Base-by-base conservation (phyloP, 2,888 invertebrate species). In the Heliconius cydno region DNA sequence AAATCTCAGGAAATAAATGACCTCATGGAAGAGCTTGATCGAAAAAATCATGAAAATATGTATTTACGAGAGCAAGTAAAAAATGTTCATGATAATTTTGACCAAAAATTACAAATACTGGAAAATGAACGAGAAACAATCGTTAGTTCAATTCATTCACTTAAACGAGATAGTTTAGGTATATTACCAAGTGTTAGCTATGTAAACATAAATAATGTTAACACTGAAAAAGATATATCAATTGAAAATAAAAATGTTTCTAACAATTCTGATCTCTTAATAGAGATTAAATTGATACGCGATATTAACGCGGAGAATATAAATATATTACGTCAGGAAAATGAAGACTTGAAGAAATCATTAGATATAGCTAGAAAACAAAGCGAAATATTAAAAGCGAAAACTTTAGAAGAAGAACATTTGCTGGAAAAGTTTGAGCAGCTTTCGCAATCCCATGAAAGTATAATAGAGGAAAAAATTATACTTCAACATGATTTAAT, bases 121-220 rank as follows among this genome's bases (percentile, higher is more conserved):
- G 87, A 91, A 82, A 88, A 84, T 81, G 92, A 93, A 86, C 92
- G 90, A 81, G 79, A 83, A 74, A 82, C 88, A 78, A 86, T 87
- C 22, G 77, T 90, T 2, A 85, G 85, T 73, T 89, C 89, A 22
- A 82, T 93, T 63, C 85, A 90, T 60, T 73, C 90, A 79, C 90
- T 90, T 22, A 89, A 85, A 82, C 87, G 88, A 83, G 92, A 94
- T 85, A 94, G 93, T 83, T 84, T 88, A 81, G 90, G 91, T 80
- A 81, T 93, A 80, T 81, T 92, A 25, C 84, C 89, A 79, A 91
- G 88, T 84, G 84, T 91, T 5, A 90, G 88, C 82, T 89, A 88
- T 79, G 86, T 89, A 80, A 84, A 88, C 19, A 78, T 86, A 6
- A 72, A 87, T 52, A 46, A 81, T 63, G 41, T 67, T 15, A 41